Base-by-base conservation (phyloP, 2,888 invertebrate genomes). In the Stenodema calcarata region DNA sequence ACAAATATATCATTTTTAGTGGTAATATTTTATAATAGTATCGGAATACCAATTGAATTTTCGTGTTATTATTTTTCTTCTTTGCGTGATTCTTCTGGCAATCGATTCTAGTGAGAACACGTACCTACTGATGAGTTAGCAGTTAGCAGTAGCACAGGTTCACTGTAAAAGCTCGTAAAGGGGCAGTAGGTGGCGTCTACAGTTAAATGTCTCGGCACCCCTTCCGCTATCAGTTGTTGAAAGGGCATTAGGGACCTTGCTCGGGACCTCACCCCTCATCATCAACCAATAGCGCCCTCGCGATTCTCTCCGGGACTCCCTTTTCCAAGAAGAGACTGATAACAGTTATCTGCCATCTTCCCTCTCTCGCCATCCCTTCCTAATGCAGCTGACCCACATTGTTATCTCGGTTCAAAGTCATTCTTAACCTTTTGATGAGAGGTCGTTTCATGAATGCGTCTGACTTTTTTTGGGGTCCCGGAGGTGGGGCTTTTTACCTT, bases 351-450 rank as follows among this genome's bases (percentile, higher is more conserved):
- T 23, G 7, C 78, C 78, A 78, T 78, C 78, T 78, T 44, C 44
- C 41, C 12, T 16, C 42, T 78, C 44, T 14, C 23, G n/a, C 44
- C 78, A 16, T 23, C 41, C 44, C 42, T 78, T 42, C 80, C 27
- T 80, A 80, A 80, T 80, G 80, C 54, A 80, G 50, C 42, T 80
- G 80, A 80, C 80, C 80, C 54, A 80, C 80, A 80, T 80, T 80
- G 50, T 80, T 80, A 80, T 80, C 80, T 80, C 54, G 11, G 16
- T 35, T 47, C 54, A 28, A 27, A 47, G 47, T 80, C 80, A 54
- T 54, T 80, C 54, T 80, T 54, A 80, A 80, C 80, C 54, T 30
- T 80, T 80, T 80, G 27, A 54, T 35, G 30, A 80, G 35, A 14
- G 80, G 50, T 80, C 80, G 80, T 80, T 80, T 23, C 30, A 16